Evolutionary conservation across 2,888 invertebrate genomes (phyloP).

Genomic region (Polydrusus pterygomalis): DNA sequence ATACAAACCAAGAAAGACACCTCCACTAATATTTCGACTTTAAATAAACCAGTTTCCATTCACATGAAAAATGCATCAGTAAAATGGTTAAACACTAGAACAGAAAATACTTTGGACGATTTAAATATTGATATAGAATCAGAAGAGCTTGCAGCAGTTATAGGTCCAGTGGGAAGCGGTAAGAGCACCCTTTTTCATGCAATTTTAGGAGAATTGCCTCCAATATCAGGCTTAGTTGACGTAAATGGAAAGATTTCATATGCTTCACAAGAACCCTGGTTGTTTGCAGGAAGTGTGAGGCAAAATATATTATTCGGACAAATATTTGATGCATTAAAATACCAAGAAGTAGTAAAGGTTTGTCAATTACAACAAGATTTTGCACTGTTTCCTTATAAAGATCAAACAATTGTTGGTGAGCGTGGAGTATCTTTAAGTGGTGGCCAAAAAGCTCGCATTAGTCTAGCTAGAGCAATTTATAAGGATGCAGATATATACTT

Average conservation of each 20-base stretch:
- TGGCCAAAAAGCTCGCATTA: constrained; percentile 91
- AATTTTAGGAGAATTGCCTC: constrained; percentile 82
- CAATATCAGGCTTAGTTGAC: constrained; percentile 78
- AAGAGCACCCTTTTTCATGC: constrained; percentile 75
- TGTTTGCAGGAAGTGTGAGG: constrained; percentile 85
- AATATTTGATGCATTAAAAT: constrained; percentile 79
- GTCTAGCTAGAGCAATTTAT: constrained; percentile 89
- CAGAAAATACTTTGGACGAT: constrained; percentile 73
- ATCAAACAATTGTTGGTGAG: constrained; percentile 86
- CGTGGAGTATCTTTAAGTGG: constrained; percentile 83
- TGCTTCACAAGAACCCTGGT: constrained; percentile 90
- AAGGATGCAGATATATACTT: constrained; percentile 88
- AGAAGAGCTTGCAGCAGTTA: constrained; percentile 74
- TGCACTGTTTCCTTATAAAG: constrained; percentile 82
- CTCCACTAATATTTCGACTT: background rate
- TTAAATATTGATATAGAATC: constrained; percentile 78
- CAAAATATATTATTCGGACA: constrained; percentile 94
- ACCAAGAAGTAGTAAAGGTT: constrained; percentile 79
- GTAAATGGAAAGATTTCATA: constrained; percentile 83
- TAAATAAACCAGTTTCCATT: constrained; percentile 40
- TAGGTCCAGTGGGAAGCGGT: constrained; percentile 80
- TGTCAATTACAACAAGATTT: constrained; percentile 85
- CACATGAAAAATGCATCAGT: constrained; percentile 75
- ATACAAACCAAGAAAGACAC: constrained; percentile 30
- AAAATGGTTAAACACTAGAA: constrained; percentile 75